These are phyloP conservation scores for Ceyx erithaca DNA, from an alignment of 2,797 vertebrate species.

Conservation along the genomic window DNA sequence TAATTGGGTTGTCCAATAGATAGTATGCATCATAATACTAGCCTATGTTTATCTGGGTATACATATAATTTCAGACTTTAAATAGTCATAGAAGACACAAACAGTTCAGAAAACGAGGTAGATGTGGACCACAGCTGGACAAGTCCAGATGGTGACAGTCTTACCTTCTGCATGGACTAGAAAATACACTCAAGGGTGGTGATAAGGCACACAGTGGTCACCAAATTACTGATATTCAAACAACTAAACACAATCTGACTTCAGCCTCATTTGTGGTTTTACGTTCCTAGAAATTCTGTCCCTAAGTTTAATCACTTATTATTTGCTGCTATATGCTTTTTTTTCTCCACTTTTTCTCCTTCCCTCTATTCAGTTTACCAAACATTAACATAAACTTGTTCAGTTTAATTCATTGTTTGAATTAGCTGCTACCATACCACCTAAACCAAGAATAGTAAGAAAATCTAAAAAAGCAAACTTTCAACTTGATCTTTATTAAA, in stretches of 20 bases:
- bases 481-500: neutral
- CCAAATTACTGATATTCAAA: neutral
- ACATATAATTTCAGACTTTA: neutral
- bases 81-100: neutral
- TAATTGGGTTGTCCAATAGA: neutral
- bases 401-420: neutral
- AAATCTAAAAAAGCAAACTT: too few species aligned
- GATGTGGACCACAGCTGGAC: neutral
- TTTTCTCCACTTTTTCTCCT: neutral
- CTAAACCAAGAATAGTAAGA: neutral
- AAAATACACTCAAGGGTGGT: neutral
- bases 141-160: neutral
- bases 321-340: neutral
- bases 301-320: neutral
- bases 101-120: neutral
- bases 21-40: neutral
- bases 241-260: neutral
- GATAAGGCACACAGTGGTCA: neutral
- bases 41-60: neutral
- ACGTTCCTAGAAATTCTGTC: neutral
- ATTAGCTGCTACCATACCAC: neutral
- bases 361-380: neutral
- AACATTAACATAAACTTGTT: neutral
- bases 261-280: neutral
- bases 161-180: neutral